A percentile compares a stretch with the other conserved stretches of the same genome.
These are phyloP conservation scores for Trichomalopsis sarcophagae DNA, from an alignment of 1,140 invertebrate genomes.

Conservation along the genomic window DNA sequence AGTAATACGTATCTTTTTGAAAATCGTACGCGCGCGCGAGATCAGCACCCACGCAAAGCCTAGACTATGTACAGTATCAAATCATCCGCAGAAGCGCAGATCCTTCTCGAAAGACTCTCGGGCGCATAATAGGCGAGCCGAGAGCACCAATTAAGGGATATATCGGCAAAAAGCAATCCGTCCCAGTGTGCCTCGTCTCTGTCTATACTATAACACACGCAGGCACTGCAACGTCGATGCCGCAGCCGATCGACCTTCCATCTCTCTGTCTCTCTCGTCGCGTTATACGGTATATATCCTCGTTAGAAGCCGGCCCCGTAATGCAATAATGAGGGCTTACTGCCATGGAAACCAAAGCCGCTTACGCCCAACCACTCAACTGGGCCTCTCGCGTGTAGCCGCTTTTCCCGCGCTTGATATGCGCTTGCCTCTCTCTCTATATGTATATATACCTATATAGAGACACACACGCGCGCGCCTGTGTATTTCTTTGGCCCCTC, in stretches of 20 bases:
- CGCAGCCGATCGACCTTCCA: constrained; percentile 3
- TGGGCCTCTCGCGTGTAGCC: constrained; percentile 56
- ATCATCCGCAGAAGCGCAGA: neutral
- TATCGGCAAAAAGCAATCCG: neutral
- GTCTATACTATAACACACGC: neutral
- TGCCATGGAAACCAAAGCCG: constrained; percentile 76
- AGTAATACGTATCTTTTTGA: too few relatives aligned
- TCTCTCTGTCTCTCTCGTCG: neutral
- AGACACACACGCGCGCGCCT: neutral
- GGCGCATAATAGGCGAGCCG: neutral
- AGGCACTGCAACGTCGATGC: neutral
- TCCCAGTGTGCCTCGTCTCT: too few relatives aligned
- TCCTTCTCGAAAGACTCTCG: neutral
- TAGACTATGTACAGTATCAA: too few relatives aligned
- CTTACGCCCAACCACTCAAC: constrained; percentile 72
- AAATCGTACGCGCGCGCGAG: too few relatives aligned
- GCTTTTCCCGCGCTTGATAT: constrained; percentile 17
- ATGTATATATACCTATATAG: too few relatives aligned
- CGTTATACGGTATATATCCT: constrained; percentile 14
- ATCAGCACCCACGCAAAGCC: too few relatives aligned
- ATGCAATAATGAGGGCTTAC: constrained; percentile 76
- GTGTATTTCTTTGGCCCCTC: constrained; percentile 6
- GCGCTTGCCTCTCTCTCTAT: neutral
- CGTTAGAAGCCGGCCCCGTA: constrained; percentile 71
- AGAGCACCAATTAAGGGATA: neutral